Evolutionary conservation across 2,797 vertebrate species (phyloP).

Genomic region (Lithobates pipiens): DNA sequence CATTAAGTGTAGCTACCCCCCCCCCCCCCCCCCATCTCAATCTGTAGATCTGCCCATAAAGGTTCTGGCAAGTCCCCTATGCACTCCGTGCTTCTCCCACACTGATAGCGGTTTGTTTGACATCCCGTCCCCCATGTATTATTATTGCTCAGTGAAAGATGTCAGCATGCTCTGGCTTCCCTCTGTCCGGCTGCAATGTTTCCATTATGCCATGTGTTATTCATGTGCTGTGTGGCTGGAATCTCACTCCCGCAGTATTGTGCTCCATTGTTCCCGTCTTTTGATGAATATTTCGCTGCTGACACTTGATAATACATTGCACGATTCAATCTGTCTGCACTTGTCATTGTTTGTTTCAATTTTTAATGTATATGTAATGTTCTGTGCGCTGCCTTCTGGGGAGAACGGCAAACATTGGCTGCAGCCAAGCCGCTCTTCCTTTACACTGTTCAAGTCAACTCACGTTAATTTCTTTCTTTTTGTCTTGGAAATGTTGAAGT

Average conservation of each 20-base stretch:
- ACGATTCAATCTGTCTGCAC: constrained; percentile 10
- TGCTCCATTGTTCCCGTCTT: neutral
- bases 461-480: too few species aligned
- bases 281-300: neutral
- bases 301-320: constrained; percentile 18
- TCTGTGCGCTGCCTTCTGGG: neutral
- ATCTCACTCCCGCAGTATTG: neutral
- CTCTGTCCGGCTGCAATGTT: neutral
- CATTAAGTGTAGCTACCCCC: too few species aligned
- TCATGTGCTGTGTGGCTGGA: neutral
- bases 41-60: too few species aligned
- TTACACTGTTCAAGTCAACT: too few species aligned
- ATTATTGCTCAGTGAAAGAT: neutral
- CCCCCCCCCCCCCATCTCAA: too few species aligned
- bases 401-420: neutral
- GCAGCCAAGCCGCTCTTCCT: neutral
- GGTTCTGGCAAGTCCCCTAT: too few species aligned
- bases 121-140: too few species aligned
- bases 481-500: too few species aligned
- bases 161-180: neutral
- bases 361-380: constrained; percentile 18
- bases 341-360: constrained; percentile 14
- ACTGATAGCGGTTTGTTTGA: neutral
- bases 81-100: too few species aligned
- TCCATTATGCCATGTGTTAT: neutral